Percentiles rank a stretch among this genome's conserved stretches.
Conservation (phyloP, 2,797 vertebrate genomes). For the Anisognathus igniventris region DNA sequence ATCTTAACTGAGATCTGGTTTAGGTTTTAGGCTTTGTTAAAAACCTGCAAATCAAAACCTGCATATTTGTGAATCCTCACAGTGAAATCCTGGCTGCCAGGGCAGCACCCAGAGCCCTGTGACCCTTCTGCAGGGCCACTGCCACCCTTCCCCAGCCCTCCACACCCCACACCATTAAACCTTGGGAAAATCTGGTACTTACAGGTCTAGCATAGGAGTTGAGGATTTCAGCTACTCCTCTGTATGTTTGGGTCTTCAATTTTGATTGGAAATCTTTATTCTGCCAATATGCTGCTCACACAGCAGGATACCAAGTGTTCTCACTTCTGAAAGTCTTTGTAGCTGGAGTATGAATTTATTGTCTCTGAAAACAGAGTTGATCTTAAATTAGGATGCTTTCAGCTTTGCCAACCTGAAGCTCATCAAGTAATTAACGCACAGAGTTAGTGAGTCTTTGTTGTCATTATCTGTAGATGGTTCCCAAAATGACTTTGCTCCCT, state of each 20-base stretch:
- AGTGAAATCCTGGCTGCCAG: background rate
- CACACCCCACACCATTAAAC: background rate
- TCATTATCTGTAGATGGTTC: background rate
- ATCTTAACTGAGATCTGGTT: background rate
- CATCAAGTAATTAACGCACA: background rate
- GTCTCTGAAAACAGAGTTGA: background rate
- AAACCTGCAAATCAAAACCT: background rate
- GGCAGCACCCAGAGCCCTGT: background rate
- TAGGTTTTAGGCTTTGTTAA: background rate
- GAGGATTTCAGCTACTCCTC: background rate
- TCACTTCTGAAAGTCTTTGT: background rate
- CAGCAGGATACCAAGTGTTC: background rate
- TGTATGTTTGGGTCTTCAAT: background rate
- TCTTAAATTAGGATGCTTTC: background rate
- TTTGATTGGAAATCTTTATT: background rate
- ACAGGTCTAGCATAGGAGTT: background rate
- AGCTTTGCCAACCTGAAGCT: background rate
- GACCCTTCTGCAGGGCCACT: background rate
- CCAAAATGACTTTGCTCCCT: background rate
- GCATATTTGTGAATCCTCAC: background rate
- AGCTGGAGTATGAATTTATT: background rate
- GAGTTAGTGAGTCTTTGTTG: background rate
- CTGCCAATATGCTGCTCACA: background rate
- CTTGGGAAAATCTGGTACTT: background rate
- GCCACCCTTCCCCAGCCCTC: background rate